A percentile compares a stretch with the other conserved stretches of the same genome.
Conservation (phyloP, 1,140 invertebrate genomes). For the Gyrodactylus bullatarudis region DNA sequence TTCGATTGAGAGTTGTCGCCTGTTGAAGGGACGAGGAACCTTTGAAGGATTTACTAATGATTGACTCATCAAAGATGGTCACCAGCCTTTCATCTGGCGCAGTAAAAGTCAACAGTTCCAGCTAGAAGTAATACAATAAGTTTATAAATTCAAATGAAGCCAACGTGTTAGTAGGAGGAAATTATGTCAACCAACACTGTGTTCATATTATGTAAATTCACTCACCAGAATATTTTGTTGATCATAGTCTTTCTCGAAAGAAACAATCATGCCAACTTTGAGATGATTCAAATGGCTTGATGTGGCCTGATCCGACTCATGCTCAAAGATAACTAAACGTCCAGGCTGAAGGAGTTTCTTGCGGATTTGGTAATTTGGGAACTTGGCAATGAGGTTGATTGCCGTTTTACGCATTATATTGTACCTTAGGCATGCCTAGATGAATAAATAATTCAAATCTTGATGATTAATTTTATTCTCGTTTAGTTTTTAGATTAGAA, state of each 20-base stretch:
- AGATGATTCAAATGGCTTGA: neutral
- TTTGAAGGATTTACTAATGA: neutral
- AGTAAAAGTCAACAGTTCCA: neutral
- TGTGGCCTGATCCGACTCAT: neutral
- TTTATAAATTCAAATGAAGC: neutral
- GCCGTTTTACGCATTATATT: neutral
- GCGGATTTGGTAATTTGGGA: neutral
- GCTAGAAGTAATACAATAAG: no score
- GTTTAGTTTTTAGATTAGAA: no score
- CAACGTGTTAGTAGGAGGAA: no score
- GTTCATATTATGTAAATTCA: no score
- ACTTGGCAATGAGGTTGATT: neutral
- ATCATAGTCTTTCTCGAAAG: neutral
- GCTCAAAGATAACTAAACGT: neutral
- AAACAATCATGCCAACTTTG: neutral
- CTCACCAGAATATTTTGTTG: neutral
- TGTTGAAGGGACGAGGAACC: neutral
- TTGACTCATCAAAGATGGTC: neutral
- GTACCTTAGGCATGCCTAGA: neutral
- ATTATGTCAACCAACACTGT: no score
- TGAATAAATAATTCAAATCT: no score
- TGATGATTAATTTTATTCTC: no score
- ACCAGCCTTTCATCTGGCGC: neutral
- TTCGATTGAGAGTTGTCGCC: neutral
- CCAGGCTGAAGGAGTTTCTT: neutral